Base-by-base conservation (phyloP, 2,113 vertebrate genomes). In the Condylura cristata region DNA sequence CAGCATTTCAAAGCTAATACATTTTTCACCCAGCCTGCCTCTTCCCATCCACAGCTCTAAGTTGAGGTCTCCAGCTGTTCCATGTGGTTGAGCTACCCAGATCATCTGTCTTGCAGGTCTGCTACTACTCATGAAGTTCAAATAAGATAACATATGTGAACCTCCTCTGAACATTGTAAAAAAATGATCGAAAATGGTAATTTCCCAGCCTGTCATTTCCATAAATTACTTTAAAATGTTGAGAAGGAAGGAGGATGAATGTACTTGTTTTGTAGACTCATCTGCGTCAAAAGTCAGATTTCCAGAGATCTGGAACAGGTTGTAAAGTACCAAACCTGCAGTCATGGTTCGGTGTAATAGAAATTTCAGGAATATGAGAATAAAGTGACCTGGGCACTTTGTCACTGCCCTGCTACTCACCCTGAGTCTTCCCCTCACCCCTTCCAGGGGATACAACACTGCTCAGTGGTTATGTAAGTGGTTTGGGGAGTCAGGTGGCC, bases 171-270 rank as follows among this genome's bases (percentile, higher is more conserved):
- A 82, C 58, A 63, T 2, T 66, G 44, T 65, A 82, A 89, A 66
- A 66, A 82, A 51, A 48, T 48, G 70, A 72, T 58, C 48, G 72
- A 68, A 86, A 92, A 65, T 82, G 44, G 16, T 76, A 90, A 81
- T 88, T 89, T 81, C 18, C 60, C 24, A 68, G n/a, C 1, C 61
- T 86, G 39, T 34, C 17, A 60, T 94, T 90, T 82, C 74, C 81
- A 95, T 41, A 82, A 66, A 86, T 63, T 88, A 82, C 63, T 92
- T 86, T 48, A 13, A 95, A 83, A 41, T 37, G 4, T 16, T 95
- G 66, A 76, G 30, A 87, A 79, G 66, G 22, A 88, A 95, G 37
- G 51, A 95, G 37, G 51, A 78, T 75, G 56, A 86, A 63, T 53
- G 13, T 37, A 56, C 48, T 41, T 2, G 2, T 48, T 80, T 71